A percentile compares a stretch with the other conserved stretches of the same genome.
These are phyloP conservation scores for Galleria mellonella DNA, from an alignment of 1,140 invertebrate genomes.

Conservation along the genomic window DNA sequence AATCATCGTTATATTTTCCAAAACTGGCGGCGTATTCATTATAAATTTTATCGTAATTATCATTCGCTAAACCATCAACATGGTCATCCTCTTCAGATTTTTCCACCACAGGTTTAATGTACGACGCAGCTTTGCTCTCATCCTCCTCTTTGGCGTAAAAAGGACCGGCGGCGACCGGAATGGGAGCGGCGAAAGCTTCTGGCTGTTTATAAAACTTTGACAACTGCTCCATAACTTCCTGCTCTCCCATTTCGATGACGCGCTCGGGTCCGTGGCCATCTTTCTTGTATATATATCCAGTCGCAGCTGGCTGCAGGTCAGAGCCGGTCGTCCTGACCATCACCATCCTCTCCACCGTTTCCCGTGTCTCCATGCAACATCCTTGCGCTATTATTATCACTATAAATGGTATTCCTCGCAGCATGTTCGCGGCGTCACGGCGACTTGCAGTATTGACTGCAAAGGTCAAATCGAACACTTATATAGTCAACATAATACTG, in stretches of 20 bases:
- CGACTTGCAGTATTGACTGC: conserved; percentile 40
- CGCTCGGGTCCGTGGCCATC: conserved; percentile 60
- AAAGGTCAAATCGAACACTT: conserved; percentile 48
- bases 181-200: conserved; percentile 35
- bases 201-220: conserved; percentile 52
- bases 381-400: conserved; percentile 24
- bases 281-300: conserved; percentile 74
- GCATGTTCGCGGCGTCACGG: conserved; percentile 37
- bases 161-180: conserved; percentile 23
- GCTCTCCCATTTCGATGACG: conserved; percentile 66
- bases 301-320: conserved; percentile 69
- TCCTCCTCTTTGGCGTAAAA: conserved; percentile 37
- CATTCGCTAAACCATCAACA: conserved; percentile 48
- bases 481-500: conserved; percentile 59
- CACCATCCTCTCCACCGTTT: conserved; percentile 66
- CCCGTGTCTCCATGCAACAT: conserved; percentile 56
- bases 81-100: conserved; percentile 34
- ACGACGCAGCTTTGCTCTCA: conserved; percentile 35
- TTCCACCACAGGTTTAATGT: conserved; percentile 53
- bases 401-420: conserved; percentile 30
- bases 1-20: conserved; percentile 32
- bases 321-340: conserved; percentile 65
- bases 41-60: conserved; percentile 52
- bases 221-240: conserved; percentile 60
- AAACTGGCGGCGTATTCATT: conserved; percentile 40